These are phyloP conservation scores for Phrynosoma blainvillii DNA, from an alignment of 2,113 vertebrate species.

Conservation along the genomic window DNA sequence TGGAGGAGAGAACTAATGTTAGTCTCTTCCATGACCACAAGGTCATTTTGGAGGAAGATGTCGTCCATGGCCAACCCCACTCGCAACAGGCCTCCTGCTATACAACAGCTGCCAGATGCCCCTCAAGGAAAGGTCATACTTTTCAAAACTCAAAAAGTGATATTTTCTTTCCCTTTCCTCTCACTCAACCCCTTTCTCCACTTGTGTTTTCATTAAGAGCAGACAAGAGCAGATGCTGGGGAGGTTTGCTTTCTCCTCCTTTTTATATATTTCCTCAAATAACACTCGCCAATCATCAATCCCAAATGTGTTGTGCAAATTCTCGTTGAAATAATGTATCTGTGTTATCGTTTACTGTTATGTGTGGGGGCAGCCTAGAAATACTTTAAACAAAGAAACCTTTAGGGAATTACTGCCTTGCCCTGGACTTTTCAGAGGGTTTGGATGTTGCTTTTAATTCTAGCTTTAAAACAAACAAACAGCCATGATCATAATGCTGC, in stretches of 20 bases:
- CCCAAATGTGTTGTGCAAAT: neutral
- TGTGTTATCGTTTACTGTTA: neutral
- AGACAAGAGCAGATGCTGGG: neutral
- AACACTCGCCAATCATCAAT: neutral
- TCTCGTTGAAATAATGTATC: neutral
- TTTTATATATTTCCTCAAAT: constrained; percentile 10
- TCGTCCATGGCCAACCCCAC: neutral
- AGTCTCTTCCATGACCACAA: constrained; percentile 1
- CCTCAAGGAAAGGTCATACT: constrained; percentile 13
- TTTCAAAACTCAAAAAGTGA: constrained; percentile 6
- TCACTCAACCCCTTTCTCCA: neutral
- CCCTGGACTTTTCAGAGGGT: neutral
- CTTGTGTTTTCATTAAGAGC: constrained; percentile 3
- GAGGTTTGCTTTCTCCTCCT: neutral
- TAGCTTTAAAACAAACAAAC: neutral
- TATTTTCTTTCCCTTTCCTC: neutral
- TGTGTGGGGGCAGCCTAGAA: neutral
- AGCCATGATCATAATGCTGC: neutral
- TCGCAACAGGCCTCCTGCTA: neutral
- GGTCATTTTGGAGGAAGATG: constrained; percentile 12
- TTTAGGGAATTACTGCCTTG: neutral
- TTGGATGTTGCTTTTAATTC: accelerated
- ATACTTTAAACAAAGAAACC: neutral
- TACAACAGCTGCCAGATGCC: neutral
- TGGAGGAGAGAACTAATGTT: neutral